Conservation (phyloP, 1,140 invertebrate species). For the Telenomus remus region DNA sequence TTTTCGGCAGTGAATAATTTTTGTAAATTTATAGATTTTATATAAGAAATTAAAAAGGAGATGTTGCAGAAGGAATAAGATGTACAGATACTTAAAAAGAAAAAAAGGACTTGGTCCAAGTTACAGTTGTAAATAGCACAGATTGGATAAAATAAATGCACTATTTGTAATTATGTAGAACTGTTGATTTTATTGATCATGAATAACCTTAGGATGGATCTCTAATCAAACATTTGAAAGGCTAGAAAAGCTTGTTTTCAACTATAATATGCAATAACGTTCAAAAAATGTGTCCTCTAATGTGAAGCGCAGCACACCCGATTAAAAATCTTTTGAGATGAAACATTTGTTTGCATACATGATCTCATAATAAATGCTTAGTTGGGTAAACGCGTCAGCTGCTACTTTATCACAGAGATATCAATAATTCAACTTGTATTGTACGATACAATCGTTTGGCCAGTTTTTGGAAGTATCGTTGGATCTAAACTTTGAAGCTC, state of each 20-base stretch:
- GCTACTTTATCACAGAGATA: constrained; percentile 19
- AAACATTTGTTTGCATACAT: no score
- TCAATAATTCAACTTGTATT: constrained; percentile 17
- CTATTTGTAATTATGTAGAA: constrained; percentile 30
- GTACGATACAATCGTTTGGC: constrained; percentile 12
- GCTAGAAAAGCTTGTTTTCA: neutral
- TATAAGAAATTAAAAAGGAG: constrained; percentile 1
- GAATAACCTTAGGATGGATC: neutral
- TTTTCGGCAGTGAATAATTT: constrained; percentile 70
- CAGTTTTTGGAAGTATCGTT: constrained; percentile 6
- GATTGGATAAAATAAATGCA: constrained; percentile 27
- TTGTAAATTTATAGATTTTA: neutral
- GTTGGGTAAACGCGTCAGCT: no score
- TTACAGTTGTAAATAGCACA: constrained; percentile 7
- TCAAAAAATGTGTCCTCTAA: neutral
- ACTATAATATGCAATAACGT: neutral
- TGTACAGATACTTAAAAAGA: constrained; percentile 2
- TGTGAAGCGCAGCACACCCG: neutral
- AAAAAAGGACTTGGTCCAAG: no score
- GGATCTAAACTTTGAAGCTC: constrained; percentile 1
- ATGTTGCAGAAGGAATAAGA: neutral
- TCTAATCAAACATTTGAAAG: neutral
- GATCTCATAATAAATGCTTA: no score
- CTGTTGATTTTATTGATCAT: constrained; percentile 25
- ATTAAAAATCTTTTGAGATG: no score